These are phyloP conservation scores for Cinclus mexicanus DNA, from an alignment of 2,113 vertebrate genomes.

Conservation along the genomic window DNA sequence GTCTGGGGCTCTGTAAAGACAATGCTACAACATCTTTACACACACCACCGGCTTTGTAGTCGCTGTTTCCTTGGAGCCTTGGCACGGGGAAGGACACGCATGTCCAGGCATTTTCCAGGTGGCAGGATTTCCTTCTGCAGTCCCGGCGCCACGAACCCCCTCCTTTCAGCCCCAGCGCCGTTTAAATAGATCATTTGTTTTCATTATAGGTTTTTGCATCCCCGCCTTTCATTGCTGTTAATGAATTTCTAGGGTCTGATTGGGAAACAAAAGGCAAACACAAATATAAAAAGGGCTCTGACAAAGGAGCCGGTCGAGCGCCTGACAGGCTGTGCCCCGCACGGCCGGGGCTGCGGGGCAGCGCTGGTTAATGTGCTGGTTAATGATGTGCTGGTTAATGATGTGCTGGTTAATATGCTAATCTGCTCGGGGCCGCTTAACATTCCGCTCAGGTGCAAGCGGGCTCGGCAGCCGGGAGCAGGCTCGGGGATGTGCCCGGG, in stretches of 20 bases:
- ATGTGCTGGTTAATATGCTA: slow-evolving; percentile 60
- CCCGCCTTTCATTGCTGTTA: slow-evolving; percentile 69
- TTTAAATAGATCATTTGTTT: slow-evolving; percentile 74
- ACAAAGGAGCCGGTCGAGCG: slow-evolving; percentile 63
- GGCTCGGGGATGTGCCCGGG: no score
- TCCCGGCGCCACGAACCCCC: slow-evolving; percentile 14
- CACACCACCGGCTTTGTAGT: neutral
- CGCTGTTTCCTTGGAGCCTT: slow-evolving; percentile 25
- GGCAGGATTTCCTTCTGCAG: slow-evolving; percentile 65
- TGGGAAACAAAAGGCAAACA: slow-evolving; percentile 70
- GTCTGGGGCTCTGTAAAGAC: slow-evolving; percentile 9
- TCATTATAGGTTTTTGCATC: slow-evolving; percentile 69
- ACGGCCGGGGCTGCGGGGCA: slow-evolving; percentile 54
- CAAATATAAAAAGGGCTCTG: slow-evolving; percentile 20
- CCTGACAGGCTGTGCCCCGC: slow-evolving; percentile 46
- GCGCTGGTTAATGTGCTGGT: slow-evolving; percentile 73
- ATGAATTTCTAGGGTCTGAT: slow-evolving; percentile 76
- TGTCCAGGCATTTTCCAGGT: slow-evolving; percentile 61
- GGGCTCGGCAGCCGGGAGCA: slow-evolving; percentile 1
- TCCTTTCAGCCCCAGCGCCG: slow-evolving; percentile 46
- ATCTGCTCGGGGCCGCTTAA: slow-evolving; percentile 37
- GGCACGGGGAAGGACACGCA: neutral
- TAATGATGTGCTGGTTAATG: slow-evolving; percentile 62
- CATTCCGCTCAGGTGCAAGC: slow-evolving; percentile 72
- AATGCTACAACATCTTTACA: neutral